These are phyloP conservation scores for Sphyrna mokarran DNA, from an alignment of 2,113 vertebrate genomes.

Conservation along the genomic window DNA sequence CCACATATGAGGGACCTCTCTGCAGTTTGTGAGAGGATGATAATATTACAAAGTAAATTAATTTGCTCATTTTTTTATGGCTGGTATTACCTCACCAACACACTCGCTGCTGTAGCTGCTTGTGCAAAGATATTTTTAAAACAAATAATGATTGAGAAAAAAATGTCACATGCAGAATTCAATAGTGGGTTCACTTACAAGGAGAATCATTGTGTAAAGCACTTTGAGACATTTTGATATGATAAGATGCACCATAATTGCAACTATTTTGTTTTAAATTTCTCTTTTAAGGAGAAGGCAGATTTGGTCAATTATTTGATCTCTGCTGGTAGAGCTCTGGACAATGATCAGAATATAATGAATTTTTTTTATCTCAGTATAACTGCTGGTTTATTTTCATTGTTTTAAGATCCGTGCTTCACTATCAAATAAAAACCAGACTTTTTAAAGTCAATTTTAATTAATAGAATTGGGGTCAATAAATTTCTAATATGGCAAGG, in stretches of 20 bases:
- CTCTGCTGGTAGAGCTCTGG: background rate
- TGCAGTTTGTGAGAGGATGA: background rate
- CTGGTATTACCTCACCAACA: background rate
- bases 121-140: background rate
- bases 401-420: background rate
- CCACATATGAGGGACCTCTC: background rate
- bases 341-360: background rate
- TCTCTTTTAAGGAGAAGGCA: background rate
- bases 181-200: background rate
- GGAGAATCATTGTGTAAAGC: background rate
- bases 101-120: background rate
- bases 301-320: background rate
- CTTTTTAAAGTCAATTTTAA: background rate
- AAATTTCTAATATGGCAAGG: background rate
- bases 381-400: background rate
- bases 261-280: background rate
- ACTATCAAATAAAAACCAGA: background rate
- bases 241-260: background rate
- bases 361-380: background rate
- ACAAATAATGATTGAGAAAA: background rate
- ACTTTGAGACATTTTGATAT: background rate
- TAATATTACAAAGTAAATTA: background rate
- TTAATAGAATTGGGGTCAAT: background rate
- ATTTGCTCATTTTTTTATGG: background rate
- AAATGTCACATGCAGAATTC: background rate